A percentile compares a stretch with the other conserved stretches of the same genome.
phyloP scores from a whole-genome alignment of 2,888 invertebrate genomes.

The Phortica okadai region DNA sequence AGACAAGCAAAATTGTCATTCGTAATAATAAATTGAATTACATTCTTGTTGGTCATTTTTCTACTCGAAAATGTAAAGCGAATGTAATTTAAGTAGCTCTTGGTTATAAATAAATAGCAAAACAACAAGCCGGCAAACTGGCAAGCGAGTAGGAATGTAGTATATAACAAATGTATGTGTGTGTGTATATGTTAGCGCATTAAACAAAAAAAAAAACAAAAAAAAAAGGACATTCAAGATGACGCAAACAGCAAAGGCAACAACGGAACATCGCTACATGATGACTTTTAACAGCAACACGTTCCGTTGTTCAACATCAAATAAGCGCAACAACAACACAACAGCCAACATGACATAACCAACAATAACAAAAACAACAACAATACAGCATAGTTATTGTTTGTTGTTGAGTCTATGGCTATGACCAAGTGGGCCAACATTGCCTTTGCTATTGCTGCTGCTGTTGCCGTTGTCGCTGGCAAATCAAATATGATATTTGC shows the following conservation, averaged over 20 bases:
- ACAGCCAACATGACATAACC: background rate
- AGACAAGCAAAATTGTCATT: conserved; percentile 51
- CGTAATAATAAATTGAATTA: conserved; percentile 69
- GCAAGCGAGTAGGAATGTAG: background rate
- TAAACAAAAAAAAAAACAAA: background rate
- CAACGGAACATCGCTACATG: background rate
- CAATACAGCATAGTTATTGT: background rate
- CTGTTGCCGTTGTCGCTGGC: background rate
- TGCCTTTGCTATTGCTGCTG: background rate
- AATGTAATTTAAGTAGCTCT: conserved; percentile 29
- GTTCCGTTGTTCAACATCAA: conserved; percentile 56
- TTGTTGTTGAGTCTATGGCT: background rate
- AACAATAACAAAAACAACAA: background rate
- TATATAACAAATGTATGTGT: background rate
- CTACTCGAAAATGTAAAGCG: conserved; percentile 22
- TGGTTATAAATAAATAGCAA: background rate
- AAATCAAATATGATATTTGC: conserved; percentile 18
- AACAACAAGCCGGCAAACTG: background rate
- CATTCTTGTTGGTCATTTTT: conserved; percentile 58
- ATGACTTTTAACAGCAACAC: conserved; percentile 28
- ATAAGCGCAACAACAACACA: conserved; percentile 40
- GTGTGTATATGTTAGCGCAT: background rate
- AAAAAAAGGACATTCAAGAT: conserved; percentile 6
- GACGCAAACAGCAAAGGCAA: background rate
- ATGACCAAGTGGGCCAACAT: background rate